Evolutionary conservation across 2,113 vertebrate genomes (phyloP), one percentile per base, ranked within the genome.

Genomic region (Eulemur macaco): DNA sequence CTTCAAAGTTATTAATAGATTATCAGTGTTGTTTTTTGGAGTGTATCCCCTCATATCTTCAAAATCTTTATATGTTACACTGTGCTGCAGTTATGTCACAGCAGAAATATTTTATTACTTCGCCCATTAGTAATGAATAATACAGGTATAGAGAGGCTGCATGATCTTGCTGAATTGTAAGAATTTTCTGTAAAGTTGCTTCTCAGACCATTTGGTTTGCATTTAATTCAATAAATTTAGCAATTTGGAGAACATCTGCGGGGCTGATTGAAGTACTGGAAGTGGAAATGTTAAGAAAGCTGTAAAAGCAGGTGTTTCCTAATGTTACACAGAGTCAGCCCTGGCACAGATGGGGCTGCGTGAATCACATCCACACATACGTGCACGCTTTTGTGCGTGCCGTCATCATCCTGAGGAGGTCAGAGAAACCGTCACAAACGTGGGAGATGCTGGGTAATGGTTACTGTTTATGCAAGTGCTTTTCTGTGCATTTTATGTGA

Each of bases 341-440:
- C 0, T 0, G 2, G 42, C 66, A 14, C 58, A 6, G 3, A 0
- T 5, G 6, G 47, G 21, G 45, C 60, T 5, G 6, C 13, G 1
- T 27, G 15, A 7, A 6, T 5, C 52, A 23, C 47, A 27, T 2
- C 34, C 47, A 50, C 14, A 23, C 21, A 8, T 2, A 0, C 0
- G 1, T 29, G 0, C 1, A 0, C 0, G 2, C 34, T 8, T 2
- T 0, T 3, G 2, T 10, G 0, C 3, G 0, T 14, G 20, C 60
- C 5, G 8, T 47, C 42, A 1, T 14, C 39, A 25, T 52, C 15
- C 25, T 13, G 58, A 64, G 81, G 21, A 42, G 88, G 25, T 34
- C 13, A 14, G 56, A 50, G 39, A 54, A 17, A 45, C 6, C 7
- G 18, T 29, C 3, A 2, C 45, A 23, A 15, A 52, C 20, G 1